phyloP scores from a whole-genome alignment of 1,140 invertebrate genomes.

The Macrostomum lignano region DNA sequence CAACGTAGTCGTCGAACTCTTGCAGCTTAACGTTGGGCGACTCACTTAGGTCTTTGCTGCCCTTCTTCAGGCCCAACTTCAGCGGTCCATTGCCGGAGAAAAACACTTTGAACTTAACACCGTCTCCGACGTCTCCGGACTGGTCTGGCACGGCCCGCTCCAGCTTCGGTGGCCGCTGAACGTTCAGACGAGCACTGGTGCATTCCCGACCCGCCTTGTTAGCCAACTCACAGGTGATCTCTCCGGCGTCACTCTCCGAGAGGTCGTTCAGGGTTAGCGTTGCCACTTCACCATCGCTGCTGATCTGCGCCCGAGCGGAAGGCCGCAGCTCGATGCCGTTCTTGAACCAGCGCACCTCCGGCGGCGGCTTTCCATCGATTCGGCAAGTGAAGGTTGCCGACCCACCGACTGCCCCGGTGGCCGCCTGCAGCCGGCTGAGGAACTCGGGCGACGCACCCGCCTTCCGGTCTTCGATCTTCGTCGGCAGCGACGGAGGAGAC shows the following conservation, averaged over 20 bases:
- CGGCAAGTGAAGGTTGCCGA: constrained; percentile 25
- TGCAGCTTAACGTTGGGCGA: constrained; percentile 49
- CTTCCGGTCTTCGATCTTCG: constrained; percentile 19
- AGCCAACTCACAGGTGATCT: constrained; percentile 74
- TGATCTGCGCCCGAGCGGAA: constrained; percentile 36
- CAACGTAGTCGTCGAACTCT: constrained; percentile 75
- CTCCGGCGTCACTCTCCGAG: constrained; percentile 64
- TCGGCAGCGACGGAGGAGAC: constrained; percentile 1
- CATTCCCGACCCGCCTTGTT: constrained; percentile 65
- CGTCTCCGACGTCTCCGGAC: constrained; percentile 19
- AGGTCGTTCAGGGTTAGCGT: constrained; percentile 61
- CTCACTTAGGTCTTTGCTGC: constrained; percentile 46
- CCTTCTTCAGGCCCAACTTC: constrained; percentile 47
- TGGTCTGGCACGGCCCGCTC: constrained; percentile 17
- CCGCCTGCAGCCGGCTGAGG: constrained; percentile 44
- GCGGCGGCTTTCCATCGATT: constrained; percentile 27
- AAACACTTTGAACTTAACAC: constrained; percentile 26
- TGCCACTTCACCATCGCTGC: constrained; percentile 41
- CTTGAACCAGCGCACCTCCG: constrained; percentile 29
- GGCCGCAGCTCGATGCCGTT: constrained; percentile 22
- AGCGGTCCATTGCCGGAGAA: constrained; percentile 54
- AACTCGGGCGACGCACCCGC: constrained; percentile 75
- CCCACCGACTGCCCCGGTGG: constrained; percentile 40
- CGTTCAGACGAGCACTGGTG: constrained; percentile 52
- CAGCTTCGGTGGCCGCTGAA: constrained; percentile 40